phyloP scores from a whole-genome alignment of 2,888 invertebrate genomes.

The Salticus scenicus region DNA sequence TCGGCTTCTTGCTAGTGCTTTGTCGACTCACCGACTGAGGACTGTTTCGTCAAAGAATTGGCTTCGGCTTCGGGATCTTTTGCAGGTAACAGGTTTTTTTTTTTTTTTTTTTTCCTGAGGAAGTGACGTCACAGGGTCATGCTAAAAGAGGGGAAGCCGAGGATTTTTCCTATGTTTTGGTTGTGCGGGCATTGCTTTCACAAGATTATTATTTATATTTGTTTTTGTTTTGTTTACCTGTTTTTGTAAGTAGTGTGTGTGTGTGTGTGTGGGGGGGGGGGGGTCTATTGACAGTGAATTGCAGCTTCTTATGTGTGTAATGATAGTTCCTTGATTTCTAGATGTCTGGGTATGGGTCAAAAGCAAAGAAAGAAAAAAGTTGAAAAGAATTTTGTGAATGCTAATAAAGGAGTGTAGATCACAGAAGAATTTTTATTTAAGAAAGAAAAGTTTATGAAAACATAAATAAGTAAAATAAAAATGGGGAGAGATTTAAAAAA shows the following conservation, averaged over 20 bases:
- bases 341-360: background rate
- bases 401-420: too few relatives aligned
- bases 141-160: background rate
- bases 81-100: background rate
- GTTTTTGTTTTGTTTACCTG: background rate
- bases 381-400: too few relatives aligned
- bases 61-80: background rate
- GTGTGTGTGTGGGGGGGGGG: too few relatives aligned
- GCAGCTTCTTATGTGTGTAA: too few relatives aligned
- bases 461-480: too few relatives aligned
- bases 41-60: background rate
- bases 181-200: conserved; percentile 19
- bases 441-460: too few relatives aligned
- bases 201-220: background rate
- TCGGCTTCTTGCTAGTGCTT: background rate
- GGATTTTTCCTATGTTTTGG: background rate
- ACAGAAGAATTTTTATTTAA: too few relatives aligned
- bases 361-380: background rate
- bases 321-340: background rate
- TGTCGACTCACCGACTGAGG: background rate
- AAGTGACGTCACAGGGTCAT: conserved; percentile 9
- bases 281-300: too few relatives aligned
- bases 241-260: too few relatives aligned
- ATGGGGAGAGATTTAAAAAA: too few relatives aligned
- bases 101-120: background rate